phyloP scores from a whole-genome alignment of 2,888 invertebrate species.

The Eudasyphora cyanicolor region DNA sequence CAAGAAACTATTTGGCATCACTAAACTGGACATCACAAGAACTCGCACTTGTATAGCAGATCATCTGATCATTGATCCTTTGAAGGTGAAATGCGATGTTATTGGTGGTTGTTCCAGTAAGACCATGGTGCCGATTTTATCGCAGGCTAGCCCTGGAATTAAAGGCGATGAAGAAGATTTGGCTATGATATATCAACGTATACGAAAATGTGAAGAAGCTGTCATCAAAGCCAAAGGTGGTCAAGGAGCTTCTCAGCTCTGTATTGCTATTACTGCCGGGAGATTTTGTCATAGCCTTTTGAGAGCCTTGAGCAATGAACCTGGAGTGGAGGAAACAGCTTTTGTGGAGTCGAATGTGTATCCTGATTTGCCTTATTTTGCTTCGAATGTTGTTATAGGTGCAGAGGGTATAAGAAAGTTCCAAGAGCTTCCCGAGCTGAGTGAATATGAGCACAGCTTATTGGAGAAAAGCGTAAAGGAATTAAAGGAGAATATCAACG shows the following conservation, averaged over 20 bases:
- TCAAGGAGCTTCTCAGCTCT: conserved; percentile 97
- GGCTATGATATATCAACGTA: conserved; percentile 89
- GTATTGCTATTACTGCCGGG: conserved; percentile 98
- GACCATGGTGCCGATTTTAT: conserved; percentile 97
- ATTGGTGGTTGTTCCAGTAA: conserved; percentile 98
- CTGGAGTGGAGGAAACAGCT: conserved; percentile 97
- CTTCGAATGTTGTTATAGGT: conserved; percentile 89
- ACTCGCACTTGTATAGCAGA: conserved; percentile 95
- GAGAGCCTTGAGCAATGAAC: conserved; percentile 90
- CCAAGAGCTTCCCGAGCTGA: conserved; percentile 91
- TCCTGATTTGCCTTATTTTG: conserved; percentile 93
- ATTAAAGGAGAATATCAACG: conserved; percentile 92
- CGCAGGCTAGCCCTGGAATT: conserved; percentile 91
- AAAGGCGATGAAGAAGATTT: conserved; percentile 89
- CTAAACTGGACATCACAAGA: conserved; percentile 96
- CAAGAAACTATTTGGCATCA: conserved; percentile 94
- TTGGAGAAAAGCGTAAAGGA: conserved; percentile 93
- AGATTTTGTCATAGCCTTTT: conserved; percentile 90
- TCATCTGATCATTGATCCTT: conserved; percentile 90
- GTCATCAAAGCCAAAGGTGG: conserved; percentile 94
- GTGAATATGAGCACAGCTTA: conserved; percentile 87
- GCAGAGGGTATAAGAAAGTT: conserved; percentile 90
- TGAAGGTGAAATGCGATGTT: conserved; percentile 90
- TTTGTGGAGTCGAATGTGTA: conserved; percentile 90
- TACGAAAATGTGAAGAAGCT: conserved; percentile 98